phyloP scores from a whole-genome alignment of 2,888 invertebrate species.

The Mactromeris polynyma region DNA sequence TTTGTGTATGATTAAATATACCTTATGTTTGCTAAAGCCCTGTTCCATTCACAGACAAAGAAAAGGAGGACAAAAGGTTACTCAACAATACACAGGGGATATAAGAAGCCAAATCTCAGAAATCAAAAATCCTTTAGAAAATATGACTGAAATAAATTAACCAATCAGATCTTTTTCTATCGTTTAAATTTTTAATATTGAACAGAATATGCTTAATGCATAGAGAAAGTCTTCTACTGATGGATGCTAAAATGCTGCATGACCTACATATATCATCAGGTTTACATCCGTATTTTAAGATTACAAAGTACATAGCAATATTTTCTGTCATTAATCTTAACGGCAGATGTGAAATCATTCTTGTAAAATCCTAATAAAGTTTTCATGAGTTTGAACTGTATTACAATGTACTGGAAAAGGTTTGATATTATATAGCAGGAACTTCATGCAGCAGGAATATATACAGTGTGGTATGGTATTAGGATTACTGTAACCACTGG shows the following conservation, averaged over 20 bases:
- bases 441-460: slow-evolving; percentile 24
- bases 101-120: not conserved
- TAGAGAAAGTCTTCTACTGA: not conserved
- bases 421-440: slow-evolving; percentile 26
- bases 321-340: not conserved
- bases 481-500: slow-evolving; percentile 32
- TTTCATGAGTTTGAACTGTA: not conserved
- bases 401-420: not conserved
- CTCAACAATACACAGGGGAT: slow-evolving; percentile 6
- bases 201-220: not conserved
- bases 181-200: not conserved
- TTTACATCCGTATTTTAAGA: too few relatives aligned
- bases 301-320: not conserved
- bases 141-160: not conserved
- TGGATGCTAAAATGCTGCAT: slow-evolving; percentile 4
- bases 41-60: not conserved
- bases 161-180: not conserved
- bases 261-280: not conserved
- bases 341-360: not conserved
- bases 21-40: slow-evolving; percentile 18
- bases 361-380: not conserved
- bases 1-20: slow-evolving; percentile 1
- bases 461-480: slow-evolving; percentile 13
- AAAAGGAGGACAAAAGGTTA: not conserved
- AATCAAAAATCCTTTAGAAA: not conserved